phyloP scores from a whole-genome alignment of 2,888 invertebrate genomes.

The Leptura quadrifasciata region DNA sequence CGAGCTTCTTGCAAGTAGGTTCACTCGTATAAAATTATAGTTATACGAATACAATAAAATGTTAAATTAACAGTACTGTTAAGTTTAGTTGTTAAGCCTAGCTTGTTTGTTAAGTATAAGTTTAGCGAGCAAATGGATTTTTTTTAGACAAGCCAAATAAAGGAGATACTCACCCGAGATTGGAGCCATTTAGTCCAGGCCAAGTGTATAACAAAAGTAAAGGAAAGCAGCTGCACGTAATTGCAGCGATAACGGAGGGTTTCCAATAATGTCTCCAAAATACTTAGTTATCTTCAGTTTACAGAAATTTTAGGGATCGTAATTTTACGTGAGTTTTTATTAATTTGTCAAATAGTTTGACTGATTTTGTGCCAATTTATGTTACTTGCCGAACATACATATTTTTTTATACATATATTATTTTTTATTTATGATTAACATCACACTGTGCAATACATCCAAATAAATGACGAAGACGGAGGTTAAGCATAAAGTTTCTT shows the following conservation, averaged over 20 bases:
- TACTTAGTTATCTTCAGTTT: not conserved
- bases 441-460: slow-evolving; percentile 51
- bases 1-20: too few relatives aligned
- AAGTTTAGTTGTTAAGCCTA: too few relatives aligned
- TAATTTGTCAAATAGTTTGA: slow-evolving; percentile 52
- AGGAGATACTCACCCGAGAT: slow-evolving; percentile 81
- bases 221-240: slow-evolving; percentile 92
- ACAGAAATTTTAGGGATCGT: slow-evolving; percentile 19
- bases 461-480: slow-evolving; percentile 15
- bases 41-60: too few relatives aligned
- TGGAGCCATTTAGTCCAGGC: slow-evolving; percentile 92
- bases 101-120: too few relatives aligned
- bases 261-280: slow-evolving; percentile 42
- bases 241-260: slow-evolving; percentile 74
- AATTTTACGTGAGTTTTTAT: slow-evolving; percentile 8
- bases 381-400: slow-evolving; percentile 52
- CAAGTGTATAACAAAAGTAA: slow-evolving; percentile 96
- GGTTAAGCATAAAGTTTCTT: slow-evolving; percentile 39
- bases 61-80: too few relatives aligned
- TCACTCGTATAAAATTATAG: too few relatives aligned
- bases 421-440: slow-evolving; percentile 41
- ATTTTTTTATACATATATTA: slow-evolving; percentile 21
- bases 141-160: slow-evolving; percentile 73
- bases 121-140: not conserved
- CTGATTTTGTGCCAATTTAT: slow-evolving; percentile 63